These are phyloP conservation scores for Pterophyllum scalare DNA, from an alignment of 2,113 vertebrate genomes.

Conservation along the genomic window DNA sequence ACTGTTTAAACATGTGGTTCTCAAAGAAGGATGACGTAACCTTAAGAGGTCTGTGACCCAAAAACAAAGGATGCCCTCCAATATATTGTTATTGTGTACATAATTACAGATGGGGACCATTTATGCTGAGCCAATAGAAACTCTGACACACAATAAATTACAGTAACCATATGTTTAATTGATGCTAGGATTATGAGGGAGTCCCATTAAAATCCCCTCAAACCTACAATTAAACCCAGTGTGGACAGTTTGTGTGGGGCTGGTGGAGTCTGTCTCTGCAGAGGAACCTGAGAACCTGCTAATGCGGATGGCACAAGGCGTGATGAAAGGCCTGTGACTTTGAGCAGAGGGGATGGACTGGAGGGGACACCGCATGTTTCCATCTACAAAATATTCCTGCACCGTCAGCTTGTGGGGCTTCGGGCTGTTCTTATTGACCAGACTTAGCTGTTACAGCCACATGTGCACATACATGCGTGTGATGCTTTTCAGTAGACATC, in stretches of 20 bases:
- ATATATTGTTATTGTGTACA: background rate
- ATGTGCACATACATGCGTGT: background rate
- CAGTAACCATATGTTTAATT: background rate
- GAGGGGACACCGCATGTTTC: background rate
- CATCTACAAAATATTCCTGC: slow-evolving; percentile 14
- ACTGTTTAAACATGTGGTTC: background rate
- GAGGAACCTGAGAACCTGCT: slow-evolving; percentile 26
- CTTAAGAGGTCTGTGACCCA: accelerated
- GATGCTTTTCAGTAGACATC: slow-evolving; percentile 11
- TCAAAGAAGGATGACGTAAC: background rate
- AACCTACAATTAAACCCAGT: background rate
- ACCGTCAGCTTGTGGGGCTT: background rate
- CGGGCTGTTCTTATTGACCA: background rate
- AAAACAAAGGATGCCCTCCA: background rate
- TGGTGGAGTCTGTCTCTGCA: slow-evolving; percentile 44
- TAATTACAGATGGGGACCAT: background rate
- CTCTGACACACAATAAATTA: background rate
- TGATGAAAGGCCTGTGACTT: slow-evolving; percentile 44
- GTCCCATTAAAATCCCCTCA: background rate
- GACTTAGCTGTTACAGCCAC: too few relatives aligned
- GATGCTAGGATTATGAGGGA: background rate
- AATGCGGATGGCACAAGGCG: slow-evolving; percentile 25
- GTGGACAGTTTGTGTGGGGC: slow-evolving; percentile 2
- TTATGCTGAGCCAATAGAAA: background rate
- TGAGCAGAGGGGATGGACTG: slow-evolving; percentile 13